Base-by-base conservation (phyloP, 2,113 vertebrate genomes). In the Megatriorchis doriae region DNA sequence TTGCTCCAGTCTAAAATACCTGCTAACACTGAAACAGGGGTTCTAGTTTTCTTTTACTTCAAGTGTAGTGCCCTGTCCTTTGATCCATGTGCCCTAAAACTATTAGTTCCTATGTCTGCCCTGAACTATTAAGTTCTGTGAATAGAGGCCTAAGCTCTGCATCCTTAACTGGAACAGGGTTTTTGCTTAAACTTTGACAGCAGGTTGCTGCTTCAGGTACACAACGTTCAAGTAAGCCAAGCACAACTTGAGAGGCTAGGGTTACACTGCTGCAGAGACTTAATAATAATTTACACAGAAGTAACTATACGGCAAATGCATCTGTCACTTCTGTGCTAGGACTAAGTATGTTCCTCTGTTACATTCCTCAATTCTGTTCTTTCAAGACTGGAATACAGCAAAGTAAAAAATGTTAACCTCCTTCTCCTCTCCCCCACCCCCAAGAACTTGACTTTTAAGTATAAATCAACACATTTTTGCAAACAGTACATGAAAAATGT, bases 361-460 rank as follows among this genome's bases (percentile, higher is more conserved):
- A 27, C 4, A 20, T 31, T 12, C 9, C 2, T 74, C 7, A 52
- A 0, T 70, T 93, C 42, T 58, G 16, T 77, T 70, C 31, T 65
- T 67, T 6, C 4, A 36, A 5, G 20, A 72, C 10, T 67, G 32
- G 90, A 88, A 58, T 61, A 20, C 17, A 80, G 12, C 23, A 42
- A 67, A 79, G 5, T 18, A 77, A 77, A 65, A 65, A 58, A 31
- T 5, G 3, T 17, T 59, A 80, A 67, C 16, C 9, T 8, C 11
- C 10, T 67, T 81, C 23, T 10, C 26, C 50, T 22, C 5, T 5
- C 5, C 5, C 2, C 7, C 12, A 16, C 5, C 7, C 5, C 6
- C 40, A 7, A 61, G 34, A 0, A 29, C 20, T 50, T 55, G 6
- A 80, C 55, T 58, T 81, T 27, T n/a, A 81, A 78, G 25, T 40